Conservation (phyloP, 2,888 invertebrate genomes). For the Himalopsyche anomala region DNA sequence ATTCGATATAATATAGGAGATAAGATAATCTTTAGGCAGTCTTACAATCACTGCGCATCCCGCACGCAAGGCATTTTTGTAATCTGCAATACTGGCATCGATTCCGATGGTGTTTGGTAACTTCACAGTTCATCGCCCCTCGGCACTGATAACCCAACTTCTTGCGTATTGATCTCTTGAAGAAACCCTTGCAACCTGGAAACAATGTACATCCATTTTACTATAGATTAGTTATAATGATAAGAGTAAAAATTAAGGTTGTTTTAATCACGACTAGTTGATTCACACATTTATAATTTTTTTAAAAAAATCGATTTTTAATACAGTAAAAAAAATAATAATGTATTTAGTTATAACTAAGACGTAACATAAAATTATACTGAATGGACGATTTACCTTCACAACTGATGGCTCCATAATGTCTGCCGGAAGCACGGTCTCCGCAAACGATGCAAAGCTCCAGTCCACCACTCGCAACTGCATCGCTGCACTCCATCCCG, state of each 20-base stretch:
- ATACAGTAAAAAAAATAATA: no score
- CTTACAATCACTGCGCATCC: conserved; percentile 99
- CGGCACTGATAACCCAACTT: conserved; percentile 98
- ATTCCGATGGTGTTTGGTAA: conserved; percentile 98
- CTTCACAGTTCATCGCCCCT: conserved; percentile 97
- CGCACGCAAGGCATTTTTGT: conserved; percentile 97
- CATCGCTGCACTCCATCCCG: conserved; percentile 36
- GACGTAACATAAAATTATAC: no score
- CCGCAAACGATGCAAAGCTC: conserved; percentile 97
- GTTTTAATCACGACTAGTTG: no score
- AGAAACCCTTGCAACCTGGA: conserved; percentile 96
- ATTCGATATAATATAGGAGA: no score
- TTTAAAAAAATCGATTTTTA: no score
- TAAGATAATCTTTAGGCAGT: conserved; percentile 62
- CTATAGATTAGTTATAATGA: no score
- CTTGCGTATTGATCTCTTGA: conserved; percentile 97
- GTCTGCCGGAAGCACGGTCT: conserved; percentile 95
- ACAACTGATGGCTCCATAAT: conserved; percentile 95
- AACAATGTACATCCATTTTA: neutral
- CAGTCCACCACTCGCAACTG: conserved; percentile 78
- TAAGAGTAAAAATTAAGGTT: no score
- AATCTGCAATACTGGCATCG: conserved; percentile 98
- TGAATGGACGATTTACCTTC: conserved; percentile 74
- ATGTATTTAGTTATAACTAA: no score
- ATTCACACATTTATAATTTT: no score